A percentile compares a stretch with the other conserved stretches of the same genome.
Conservation (phyloP, 2,888 invertebrate species). For the Drosophila prolongata region DNA sequence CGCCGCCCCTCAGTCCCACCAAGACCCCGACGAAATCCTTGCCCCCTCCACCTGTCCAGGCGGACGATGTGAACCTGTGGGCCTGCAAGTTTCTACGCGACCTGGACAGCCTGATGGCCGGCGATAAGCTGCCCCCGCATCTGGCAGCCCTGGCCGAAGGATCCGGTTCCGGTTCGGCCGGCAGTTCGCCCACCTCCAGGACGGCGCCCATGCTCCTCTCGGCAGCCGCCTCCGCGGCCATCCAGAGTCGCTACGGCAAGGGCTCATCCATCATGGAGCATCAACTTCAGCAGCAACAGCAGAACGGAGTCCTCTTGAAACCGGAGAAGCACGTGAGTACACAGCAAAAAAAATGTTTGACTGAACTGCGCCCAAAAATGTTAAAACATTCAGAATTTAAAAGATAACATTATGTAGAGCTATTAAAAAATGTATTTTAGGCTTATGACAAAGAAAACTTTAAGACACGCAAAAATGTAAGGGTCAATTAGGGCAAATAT, state of each 20-base stretch:
- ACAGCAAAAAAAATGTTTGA: conserved; percentile 1
- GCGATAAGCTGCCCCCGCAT: conserved; percentile 76
- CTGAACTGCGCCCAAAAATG: too few relatives aligned
- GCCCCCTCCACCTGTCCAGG: conserved; percentile 38
- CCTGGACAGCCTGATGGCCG: conserved; percentile 84
- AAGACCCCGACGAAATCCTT: background rate
- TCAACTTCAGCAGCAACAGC: conserved; percentile 32
- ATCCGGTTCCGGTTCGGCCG: conserved; percentile 41
- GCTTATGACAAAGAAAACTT: too few relatives aligned
- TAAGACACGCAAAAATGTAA: too few relatives aligned
- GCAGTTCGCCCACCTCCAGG: conserved; percentile 69
- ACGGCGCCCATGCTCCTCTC: conserved; percentile 80
- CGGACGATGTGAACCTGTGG: conserved; percentile 84
- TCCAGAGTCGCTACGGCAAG: conserved; percentile 78
- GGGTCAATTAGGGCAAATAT: too few relatives aligned
- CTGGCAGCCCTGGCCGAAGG: conserved; percentile 44
- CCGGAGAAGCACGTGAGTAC: conserved; percentile 84
- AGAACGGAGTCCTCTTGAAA: conserved; percentile 81
- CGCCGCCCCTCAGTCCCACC: conserved; percentile 58
- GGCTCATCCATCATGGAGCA: conserved; percentile 33
- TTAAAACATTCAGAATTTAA: too few relatives aligned
- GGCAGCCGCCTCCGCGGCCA: conserved; percentile 79
- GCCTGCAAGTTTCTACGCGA: conserved; percentile 84
- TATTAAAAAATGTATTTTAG: too few relatives aligned
- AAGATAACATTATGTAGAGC: too few relatives aligned